These are phyloP conservation scores for Barypeithes pellucidus DNA, from an alignment of 2,888 invertebrate genomes.

Conservation along the genomic window DNA sequence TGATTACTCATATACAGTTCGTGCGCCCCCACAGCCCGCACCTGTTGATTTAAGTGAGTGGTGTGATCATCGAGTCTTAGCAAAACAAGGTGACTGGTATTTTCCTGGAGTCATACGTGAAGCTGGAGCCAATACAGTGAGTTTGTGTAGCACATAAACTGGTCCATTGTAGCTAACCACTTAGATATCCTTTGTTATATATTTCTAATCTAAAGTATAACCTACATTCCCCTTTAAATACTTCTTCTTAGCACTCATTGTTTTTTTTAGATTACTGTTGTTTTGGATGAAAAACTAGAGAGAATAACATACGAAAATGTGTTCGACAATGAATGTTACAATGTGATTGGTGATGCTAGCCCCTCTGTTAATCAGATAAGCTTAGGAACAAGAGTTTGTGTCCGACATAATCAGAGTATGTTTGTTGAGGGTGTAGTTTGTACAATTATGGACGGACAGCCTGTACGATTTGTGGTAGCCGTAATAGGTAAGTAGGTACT, in stretches of 20 bases:
- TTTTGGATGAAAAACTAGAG: conserved; percentile 85
- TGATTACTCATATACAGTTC: conserved; percentile 66
- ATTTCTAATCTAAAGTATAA: no score
- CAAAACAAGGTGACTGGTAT: conserved; percentile 87
- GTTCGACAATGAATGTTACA: conserved; percentile 84
- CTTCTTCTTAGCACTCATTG: no score
- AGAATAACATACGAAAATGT: conserved; percentile 84
- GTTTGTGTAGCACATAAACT: conserved; percentile 57
- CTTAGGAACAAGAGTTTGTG: conserved; percentile 87
- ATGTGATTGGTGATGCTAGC: conserved; percentile 94
- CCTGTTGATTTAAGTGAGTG: conserved; percentile 90
- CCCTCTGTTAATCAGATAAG: conserved; percentile 88
- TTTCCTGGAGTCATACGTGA: conserved; percentile 91
- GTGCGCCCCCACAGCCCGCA: conserved; percentile 40
- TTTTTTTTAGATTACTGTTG: conserved; percentile 76
- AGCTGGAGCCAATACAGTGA: conserved; percentile 77
- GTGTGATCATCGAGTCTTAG: conserved; percentile 93
- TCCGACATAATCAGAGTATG: conserved; percentile 80
- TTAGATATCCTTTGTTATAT: no score
- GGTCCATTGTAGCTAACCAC: no score
- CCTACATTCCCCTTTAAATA: no score
- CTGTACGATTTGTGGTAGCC: conserved; percentile 81
- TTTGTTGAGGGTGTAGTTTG: conserved; percentile 91
- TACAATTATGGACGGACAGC: conserved; percentile 77
- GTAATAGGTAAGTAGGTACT: conserved; percentile 62